Base-by-base conservation (phyloP, 1,140 invertebrate genomes). In the Eubasilissa regina region DNA sequence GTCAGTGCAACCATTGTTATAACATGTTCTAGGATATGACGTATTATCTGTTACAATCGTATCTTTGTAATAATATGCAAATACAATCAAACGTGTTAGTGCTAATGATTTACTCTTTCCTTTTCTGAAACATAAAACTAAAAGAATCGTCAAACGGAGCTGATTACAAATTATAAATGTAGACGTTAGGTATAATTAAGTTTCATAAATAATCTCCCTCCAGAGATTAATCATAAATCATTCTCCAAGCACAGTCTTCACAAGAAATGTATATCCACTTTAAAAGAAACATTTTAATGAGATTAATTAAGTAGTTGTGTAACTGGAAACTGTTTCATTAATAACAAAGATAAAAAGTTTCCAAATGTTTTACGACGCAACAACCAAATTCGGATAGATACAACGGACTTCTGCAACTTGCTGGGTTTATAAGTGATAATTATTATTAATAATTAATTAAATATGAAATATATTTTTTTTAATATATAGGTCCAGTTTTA, bases 81-180 rank as follows among this genome's bases (percentile, higher is more conserved):
- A 55, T 55, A 10, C 72, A n/a, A 56, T 11, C 19, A 25, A 6
- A 35, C 0, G 43, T 74, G 53, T 13, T 0, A 73, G 48, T 15
- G n/a, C 35, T n/a, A n/a, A 77, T 80, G 68, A 77, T 77, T 80
- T 74, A 70, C 66, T 44, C 10, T 56, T 80, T 80, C 75, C 75
- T 72, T 51, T 8, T 53, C 47, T 17, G 43, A 64, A 64, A 70
- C 51, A 75, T 70, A 60, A 81, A 76, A 73, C 21, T 44, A 74
- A 74, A 70, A 76, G 35, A 81, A 79, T 79, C 55, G 60, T 79
- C 77, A 81, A 81, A 81, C 48, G 53, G 55, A 74, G 58, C 77
- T 81, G 80, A 81, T 81, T 81, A 81, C 80, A 70, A 81, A 79
- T 79, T 77, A 79, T 79, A 74, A 77, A 81, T 79, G 73, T 51